phyloP scores from a whole-genome alignment of 2,113 vertebrate species.

The Strigops habroptila region DNA sequence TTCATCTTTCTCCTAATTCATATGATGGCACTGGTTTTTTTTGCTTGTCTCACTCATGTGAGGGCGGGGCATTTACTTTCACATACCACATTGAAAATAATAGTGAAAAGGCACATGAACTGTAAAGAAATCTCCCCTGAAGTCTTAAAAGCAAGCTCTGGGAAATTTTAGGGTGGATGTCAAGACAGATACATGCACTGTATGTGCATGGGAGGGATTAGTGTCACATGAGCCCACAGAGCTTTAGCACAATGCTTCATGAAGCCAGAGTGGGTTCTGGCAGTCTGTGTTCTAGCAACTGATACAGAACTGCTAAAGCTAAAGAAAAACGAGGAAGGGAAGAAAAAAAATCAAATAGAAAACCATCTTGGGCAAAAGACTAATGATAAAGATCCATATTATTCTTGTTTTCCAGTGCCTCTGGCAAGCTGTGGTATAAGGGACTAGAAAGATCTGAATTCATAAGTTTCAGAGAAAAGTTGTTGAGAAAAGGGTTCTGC shows the following conservation, averaged over 20 bases:
- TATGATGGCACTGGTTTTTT: not conserved
- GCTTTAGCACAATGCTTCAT: not conserved
- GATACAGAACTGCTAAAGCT: not conserved
- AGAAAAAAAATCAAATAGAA: not conserved
- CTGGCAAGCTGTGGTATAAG: not conserved
- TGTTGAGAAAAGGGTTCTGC: not conserved
- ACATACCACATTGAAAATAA: not conserved
- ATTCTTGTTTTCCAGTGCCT: not conserved
- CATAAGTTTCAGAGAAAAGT: not conserved
- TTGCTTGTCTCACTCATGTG: not conserved
- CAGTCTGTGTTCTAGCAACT: not conserved
- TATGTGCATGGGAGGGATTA: not conserved
- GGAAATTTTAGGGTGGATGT: constrained; percentile 13
- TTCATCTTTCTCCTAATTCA: not conserved
- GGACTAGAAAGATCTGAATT: not conserved
- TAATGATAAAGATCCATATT: not conserved
- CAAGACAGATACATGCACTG: not conserved
- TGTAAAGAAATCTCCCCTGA: not conserved
- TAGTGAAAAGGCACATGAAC: constrained; percentile 1
- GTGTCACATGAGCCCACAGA: not conserved
- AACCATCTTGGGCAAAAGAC: not conserved
- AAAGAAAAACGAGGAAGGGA: not conserved
- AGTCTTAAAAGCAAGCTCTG: not conserved
- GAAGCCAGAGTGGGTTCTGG: not conserved
- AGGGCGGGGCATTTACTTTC: not conserved